phyloP scores from a whole-genome alignment of 2,113 vertebrate genomes.

The Dicaeum eximium region DNA sequence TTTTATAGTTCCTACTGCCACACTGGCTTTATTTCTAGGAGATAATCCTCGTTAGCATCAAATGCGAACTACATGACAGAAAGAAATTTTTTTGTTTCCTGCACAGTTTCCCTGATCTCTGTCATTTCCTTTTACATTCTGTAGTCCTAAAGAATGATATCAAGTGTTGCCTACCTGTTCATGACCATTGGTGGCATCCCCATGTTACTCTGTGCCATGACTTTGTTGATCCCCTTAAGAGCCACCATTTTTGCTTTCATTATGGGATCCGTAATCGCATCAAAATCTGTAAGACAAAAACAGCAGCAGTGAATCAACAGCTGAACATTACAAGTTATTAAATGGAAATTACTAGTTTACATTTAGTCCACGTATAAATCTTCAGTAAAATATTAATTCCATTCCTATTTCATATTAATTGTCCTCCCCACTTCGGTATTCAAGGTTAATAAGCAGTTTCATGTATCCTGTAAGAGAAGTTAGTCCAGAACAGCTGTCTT shows the following conservation, averaged over 20 bases:
- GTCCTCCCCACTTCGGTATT: neutral
- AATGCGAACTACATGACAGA: neutral
- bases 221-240: constrained; percentile 97
- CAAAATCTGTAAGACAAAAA: constrained; percentile 80
- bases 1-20: neutral
- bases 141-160: neutral
- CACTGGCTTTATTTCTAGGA: neutral
- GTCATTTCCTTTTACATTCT: neutral
- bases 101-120: neutral
- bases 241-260: constrained; percentile 99
- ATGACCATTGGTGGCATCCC: constrained; percentile 86
- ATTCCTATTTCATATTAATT: neutral
- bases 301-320: neutral
- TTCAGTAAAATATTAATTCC: neutral
- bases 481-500: neutral
- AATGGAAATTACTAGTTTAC: neutral
- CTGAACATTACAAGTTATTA: neutral
- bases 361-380: neutral
- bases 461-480: neutral
- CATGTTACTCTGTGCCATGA: constrained; percentile 91
- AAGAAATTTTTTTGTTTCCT: neutral
- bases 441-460: neutral
- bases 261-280: constrained; percentile 94
- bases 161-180: constrained; percentile 81
- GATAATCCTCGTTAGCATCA: neutral